Evolutionary conservation across 2,797 vertebrate genomes (phyloP).

Genomic region (Brachymystax lenok): DNA sequence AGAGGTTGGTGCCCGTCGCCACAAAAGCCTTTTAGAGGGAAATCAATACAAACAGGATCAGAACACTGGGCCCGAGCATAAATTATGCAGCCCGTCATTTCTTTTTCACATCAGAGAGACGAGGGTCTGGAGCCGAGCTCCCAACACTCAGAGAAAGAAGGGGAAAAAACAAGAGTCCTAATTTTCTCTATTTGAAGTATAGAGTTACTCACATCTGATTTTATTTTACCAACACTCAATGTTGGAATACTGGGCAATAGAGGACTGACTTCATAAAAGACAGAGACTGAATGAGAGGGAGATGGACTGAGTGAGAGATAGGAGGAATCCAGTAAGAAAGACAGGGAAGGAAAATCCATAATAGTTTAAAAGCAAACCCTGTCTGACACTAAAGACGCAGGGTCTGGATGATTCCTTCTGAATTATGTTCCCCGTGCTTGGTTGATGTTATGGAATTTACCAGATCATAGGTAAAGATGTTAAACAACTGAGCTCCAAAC

Average conservation of each 20-base stretch:
- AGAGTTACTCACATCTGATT: conserved; percentile 97
- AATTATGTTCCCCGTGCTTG: conserved; percentile 14
- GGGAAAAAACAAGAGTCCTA: conserved; percentile 79
- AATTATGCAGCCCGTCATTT: conserved; percentile 90
- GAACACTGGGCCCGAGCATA: conserved; percentile 79
- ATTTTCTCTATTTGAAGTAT: conserved; percentile 91
- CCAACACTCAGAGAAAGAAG: conserved; percentile 34
- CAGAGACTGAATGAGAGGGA: conserved; percentile 13
- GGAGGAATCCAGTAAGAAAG: conserved; percentile 11
- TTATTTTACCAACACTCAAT: conserved; percentile 87
- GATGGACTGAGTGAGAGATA: conserved; percentile 12
- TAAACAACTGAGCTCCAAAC: neutral
- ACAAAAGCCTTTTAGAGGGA: conserved; percentile 97
- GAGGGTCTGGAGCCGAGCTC: conserved; percentile 41
- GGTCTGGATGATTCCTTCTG: conserved; percentile 61
- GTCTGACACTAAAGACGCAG: conserved; percentile 67
- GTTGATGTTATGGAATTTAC: conserved; percentile 13
- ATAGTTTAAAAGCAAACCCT: conserved; percentile 81
- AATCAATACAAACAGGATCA: conserved; percentile 93
- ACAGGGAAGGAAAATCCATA: conserved; percentile 81
- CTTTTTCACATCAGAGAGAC: conserved; percentile 85
- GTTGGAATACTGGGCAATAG: conserved; percentile 73
- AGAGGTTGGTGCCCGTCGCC: conserved; percentile 99
- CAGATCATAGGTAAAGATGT: neutral
- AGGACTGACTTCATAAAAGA: conserved; percentile 10